Conservation (phyloP, 2,888 invertebrate genomes). For the Melolontha melolontha region DNA sequence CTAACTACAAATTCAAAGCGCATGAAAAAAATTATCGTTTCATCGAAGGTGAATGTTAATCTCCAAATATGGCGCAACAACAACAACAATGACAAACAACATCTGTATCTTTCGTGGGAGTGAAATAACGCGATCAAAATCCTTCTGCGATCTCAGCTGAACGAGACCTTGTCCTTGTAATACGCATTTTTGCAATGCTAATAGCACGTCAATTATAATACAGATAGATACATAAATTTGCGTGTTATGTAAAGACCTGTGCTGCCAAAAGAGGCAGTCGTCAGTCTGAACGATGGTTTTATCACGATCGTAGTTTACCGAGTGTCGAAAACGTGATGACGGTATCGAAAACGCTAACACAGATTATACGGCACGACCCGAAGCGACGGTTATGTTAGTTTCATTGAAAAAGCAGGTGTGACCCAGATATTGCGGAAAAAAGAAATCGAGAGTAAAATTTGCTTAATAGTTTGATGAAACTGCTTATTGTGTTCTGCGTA, state of each 20-base stretch:
- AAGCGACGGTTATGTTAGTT: too few species aligned
- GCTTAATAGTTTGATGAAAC: slow-evolving; percentile 24
- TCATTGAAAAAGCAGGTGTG: slow-evolving; percentile 16
- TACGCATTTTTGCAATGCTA: slow-evolving; percentile 24
- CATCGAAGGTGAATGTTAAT: slow-evolving; percentile 38
- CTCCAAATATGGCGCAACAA: slow-evolving; percentile 11
- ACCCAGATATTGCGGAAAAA: slow-evolving; percentile 9
- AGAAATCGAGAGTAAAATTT: slow-evolving; percentile 36
- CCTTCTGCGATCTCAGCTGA: slow-evolving; percentile 3
- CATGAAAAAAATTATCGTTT: slow-evolving; percentile 17
- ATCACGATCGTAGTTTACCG: too few species aligned
- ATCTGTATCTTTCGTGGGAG: slow-evolving; percentile 5
- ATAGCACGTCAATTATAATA: background rate
- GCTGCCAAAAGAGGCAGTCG: slow-evolving; percentile 20
- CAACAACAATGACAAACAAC: slow-evolving; percentile 23
- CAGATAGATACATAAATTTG: slow-evolving; percentile 1
- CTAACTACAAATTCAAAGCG: slow-evolving; percentile 10
- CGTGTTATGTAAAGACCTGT: slow-evolving; percentile 21
- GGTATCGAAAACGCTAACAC: too few species aligned
- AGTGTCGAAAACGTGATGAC: too few species aligned
- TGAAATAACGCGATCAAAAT: slow-evolving; percentile 26
- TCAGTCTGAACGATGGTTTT: too few species aligned
- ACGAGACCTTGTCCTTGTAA: slow-evolving; percentile 32
- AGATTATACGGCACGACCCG: too few species aligned
- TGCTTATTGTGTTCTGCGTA: slow-evolving; percentile 9